These are phyloP conservation scores for Araneus ventricosus DNA, from an alignment of 1,140 invertebrate species.

Conservation along the genomic window DNA sequence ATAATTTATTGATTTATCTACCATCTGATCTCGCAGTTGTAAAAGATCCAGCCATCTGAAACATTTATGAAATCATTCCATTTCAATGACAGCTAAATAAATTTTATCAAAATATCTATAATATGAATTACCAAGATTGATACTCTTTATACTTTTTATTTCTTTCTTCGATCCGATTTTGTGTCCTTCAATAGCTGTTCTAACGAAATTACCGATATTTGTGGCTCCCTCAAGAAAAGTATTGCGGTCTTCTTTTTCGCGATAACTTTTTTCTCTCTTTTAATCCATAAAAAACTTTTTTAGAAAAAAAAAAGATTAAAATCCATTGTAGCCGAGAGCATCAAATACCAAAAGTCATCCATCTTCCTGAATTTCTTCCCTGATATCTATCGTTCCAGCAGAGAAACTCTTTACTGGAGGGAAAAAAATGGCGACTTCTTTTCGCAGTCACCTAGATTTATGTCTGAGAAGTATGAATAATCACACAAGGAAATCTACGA, in stretches of 20 bases:
- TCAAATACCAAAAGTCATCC: conserved; percentile 57
- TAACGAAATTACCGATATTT: conserved; percentile 17
- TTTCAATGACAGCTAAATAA: background rate
- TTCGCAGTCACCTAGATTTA: background rate
- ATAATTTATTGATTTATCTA: too few relatives aligned
- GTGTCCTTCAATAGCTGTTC: background rate
- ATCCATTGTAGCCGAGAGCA: conserved; percentile 51
- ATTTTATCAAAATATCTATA: background rate
- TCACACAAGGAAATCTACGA: conserved; percentile 3
- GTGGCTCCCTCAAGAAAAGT: background rate
- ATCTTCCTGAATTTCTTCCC: conserved; percentile 50
- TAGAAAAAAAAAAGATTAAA: conserved; percentile 46
- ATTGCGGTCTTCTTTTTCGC: background rate
- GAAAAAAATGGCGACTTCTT: conserved; percentile 14
- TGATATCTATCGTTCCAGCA: background rate
- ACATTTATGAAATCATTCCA: background rate
- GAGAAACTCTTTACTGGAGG: background rate
- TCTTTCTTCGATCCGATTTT: background rate
- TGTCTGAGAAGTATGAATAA: conserved; percentile 6
- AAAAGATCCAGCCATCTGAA: too few relatives aligned
- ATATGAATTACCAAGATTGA: background rate
- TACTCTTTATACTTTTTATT: background rate
- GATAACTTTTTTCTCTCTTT: conserved; percentile 18
- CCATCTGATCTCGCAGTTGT: too few relatives aligned
- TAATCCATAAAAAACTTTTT: conserved; percentile 28